Conservation (phyloP, 2,888 invertebrate genomes). For the Pollenia griseotomentosa region DNA sequence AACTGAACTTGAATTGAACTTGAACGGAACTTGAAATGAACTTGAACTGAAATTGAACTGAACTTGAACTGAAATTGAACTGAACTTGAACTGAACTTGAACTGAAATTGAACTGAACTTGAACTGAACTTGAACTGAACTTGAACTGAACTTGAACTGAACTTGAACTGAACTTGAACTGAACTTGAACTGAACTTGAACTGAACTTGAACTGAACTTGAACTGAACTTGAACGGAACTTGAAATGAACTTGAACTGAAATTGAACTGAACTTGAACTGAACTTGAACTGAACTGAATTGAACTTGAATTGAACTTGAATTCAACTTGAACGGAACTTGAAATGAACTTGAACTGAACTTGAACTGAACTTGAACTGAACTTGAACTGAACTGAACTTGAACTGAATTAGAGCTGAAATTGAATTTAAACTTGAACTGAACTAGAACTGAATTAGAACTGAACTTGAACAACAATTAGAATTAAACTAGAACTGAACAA, state of each 20-base stretch:
- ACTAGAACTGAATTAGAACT: background rate
- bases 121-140: constrained; percentile 3
- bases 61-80: background rate
- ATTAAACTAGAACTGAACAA: background rate
- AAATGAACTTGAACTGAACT: constrained; percentile 3
- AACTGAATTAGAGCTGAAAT: background rate
- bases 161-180: background rate
- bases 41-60: background rate
- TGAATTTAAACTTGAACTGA: background rate
- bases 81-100: background rate
- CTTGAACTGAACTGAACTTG: background rate
- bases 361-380: background rate
- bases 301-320: background rate
- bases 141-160: background rate
- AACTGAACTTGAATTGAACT: too few species aligned
- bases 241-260: background rate
- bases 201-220: background rate
- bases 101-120: constrained; percentile 1
- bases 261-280: background rate
- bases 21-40: too few species aligned
- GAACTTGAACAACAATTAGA: background rate
- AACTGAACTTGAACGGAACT: background rate
- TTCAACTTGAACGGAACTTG: background rate
- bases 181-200: constrained; percentile 1
- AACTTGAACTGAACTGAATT: background rate